Conservation (phyloP, 2,888 invertebrate genomes). For the Acrocyrtus sp. region DNA sequence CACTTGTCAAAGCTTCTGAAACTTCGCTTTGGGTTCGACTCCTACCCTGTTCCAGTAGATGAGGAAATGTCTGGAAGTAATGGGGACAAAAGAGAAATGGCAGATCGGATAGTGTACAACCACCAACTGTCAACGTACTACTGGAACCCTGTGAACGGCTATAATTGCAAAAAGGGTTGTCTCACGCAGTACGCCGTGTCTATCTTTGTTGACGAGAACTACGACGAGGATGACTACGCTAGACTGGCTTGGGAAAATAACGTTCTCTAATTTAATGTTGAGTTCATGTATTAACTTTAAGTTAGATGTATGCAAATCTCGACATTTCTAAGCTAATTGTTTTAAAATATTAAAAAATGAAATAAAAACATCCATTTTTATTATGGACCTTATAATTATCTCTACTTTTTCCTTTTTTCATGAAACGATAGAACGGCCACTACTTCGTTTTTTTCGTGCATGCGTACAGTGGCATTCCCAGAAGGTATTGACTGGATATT, state of each 20-base stretch:
- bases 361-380: background rate
- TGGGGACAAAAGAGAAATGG: background rate
- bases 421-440: background rate
- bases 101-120: constrained; percentile 40
- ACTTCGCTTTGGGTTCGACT: constrained; percentile 49
- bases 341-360: background rate
- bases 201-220: constrained; percentile 38
- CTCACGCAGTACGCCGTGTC: constrained; percentile 51
- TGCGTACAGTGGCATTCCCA: background rate
- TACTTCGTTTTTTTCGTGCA: background rate
- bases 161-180: constrained; percentile 48
- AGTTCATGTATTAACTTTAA: background rate
- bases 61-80: constrained; percentile 1
- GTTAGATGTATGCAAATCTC: background rate
- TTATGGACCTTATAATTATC: background rate
- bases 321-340: background rate
- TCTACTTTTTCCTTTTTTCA: background rate
- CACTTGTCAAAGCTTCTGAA: constrained; percentile 44
- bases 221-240: constrained; percentile 34
- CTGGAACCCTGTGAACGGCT: constrained; percentile 49
- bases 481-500: background rate
- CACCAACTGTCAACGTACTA: constrained; percentile 51
- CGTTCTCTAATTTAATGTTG: constrained; percentile 13
- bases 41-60: constrained; percentile 38
- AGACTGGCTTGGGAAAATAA: constrained; percentile 35